Evolutionary conservation across 2,797 vertebrate species (phyloP).

Genomic region (Galagoides demidoff): DNA sequence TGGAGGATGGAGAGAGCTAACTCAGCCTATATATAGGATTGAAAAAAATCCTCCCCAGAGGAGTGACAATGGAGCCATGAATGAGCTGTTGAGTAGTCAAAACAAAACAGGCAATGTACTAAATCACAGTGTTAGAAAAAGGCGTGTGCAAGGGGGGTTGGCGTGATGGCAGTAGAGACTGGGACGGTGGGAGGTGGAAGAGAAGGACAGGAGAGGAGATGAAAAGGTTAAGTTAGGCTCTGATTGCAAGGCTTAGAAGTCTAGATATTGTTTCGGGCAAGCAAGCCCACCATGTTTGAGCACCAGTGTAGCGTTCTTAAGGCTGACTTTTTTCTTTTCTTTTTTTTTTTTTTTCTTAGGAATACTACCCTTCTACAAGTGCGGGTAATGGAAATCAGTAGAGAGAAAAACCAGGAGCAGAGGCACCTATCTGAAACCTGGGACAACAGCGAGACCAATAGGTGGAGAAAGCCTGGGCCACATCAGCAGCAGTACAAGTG

Average conservation of each 20-base stretch:
- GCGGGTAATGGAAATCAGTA: background rate
- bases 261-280: background rate
- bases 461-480: background rate
- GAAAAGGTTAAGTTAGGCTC: background rate
- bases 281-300: background rate
- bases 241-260: background rate
- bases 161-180: fast-evolving
- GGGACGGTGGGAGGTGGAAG: background rate
- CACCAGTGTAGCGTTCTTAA: background rate
- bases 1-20: background rate
- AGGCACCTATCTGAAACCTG: background rate
- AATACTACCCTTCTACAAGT: background rate
- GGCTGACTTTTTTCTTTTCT: background rate
- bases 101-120: background rate
- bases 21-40: background rate
- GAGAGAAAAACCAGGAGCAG: background rate
- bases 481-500: background rate
- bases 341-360: background rate
- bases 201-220: background rate
- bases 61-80: background rate
- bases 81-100: background rate
- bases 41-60: background rate
- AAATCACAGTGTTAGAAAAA: background rate
- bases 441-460: background rate
- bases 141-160: background rate